phyloP scores from a whole-genome alignment of 2,797 vertebrate species.

The Remorina albescens region DNA sequence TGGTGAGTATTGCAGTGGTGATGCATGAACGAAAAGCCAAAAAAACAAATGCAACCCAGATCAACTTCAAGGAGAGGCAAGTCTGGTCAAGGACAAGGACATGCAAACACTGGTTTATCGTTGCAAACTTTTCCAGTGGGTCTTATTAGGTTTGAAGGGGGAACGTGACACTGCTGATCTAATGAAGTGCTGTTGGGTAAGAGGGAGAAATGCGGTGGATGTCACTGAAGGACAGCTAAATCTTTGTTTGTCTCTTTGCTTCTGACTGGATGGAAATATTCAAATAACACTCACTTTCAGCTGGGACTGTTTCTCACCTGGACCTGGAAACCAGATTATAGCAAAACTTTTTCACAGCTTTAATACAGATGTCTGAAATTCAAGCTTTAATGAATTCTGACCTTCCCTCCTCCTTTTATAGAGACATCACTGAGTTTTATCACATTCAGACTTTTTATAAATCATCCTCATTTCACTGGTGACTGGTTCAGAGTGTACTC shows the following conservation, averaged over 20 bases:
- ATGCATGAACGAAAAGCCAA: slow-evolving; percentile 56
- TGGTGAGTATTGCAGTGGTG: slow-evolving; percentile 45
- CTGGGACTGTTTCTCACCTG: slow-evolving; percentile 21
- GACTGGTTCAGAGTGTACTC: background rate
- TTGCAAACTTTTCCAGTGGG: slow-evolving; percentile 48
- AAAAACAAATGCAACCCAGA: slow-evolving; percentile 53
- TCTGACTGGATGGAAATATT: slow-evolving; percentile 23
- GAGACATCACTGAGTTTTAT: slow-evolving; percentile 48
- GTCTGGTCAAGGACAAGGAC: slow-evolving; percentile 70
- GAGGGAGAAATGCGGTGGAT: slow-evolving; percentile 27
- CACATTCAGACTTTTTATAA: slow-evolving; percentile 56
- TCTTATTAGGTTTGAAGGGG: slow-evolving; percentile 49
- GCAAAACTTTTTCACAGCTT: slow-evolving; percentile 47
- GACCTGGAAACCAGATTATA: slow-evolving; percentile 25
- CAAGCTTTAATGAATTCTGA: slow-evolving; percentile 38
- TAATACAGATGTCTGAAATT: slow-evolving; percentile 27
- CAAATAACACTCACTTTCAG: slow-evolving; percentile 30
- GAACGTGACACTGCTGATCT: slow-evolving; percentile 55
- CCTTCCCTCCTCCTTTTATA: slow-evolving; percentile 53
- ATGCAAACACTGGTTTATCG: slow-evolving; percentile 56
- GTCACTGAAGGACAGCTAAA: slow-evolving; percentile 27
- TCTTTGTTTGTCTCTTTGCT: slow-evolving; percentile 38
- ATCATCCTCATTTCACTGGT: too few relatives aligned
- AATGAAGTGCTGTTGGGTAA: slow-evolving; percentile 49
- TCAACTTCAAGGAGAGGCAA: slow-evolving; percentile 63